Evolutionary conservation across 2,113 vertebrate genomes (phyloP).

Genomic region (Pycnonotus jocosus): DNA sequence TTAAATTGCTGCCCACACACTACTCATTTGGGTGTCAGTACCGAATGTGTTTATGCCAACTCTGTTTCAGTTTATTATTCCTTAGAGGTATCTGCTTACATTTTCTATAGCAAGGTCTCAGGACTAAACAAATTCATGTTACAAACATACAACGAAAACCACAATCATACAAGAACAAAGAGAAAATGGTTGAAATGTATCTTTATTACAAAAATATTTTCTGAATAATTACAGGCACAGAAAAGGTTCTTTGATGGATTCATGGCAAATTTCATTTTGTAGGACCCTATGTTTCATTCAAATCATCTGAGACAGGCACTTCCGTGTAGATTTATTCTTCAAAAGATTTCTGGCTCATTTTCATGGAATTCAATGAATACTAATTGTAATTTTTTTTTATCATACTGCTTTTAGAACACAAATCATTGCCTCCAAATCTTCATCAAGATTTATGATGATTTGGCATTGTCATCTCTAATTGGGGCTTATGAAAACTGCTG

Average conservation of each 20-base stretch:
- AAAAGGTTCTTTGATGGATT: neutral
- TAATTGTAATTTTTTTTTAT: neutral
- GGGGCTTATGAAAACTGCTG: neutral
- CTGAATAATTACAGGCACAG: neutral
- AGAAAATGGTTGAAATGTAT: neutral
- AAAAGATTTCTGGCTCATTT: neutral
- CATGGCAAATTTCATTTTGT: neutral
- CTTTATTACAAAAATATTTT: neutral
- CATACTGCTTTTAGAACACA: neutral
- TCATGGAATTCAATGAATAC: neutral
- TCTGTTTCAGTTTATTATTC: conserved; percentile 42
- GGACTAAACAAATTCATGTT: neutral
- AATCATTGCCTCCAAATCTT: neutral
- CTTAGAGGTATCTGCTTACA: neutral
- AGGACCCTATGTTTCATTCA: neutral
- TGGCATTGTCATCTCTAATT: neutral
- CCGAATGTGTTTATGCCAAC: conserved; percentile 40
- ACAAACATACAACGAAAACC: neutral
- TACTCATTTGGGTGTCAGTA: conserved; percentile 34
- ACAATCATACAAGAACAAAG: neutral
- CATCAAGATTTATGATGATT: neutral
- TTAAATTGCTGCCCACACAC: conserved; percentile 53
- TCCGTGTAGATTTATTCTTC: neutral
- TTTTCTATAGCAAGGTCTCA: neutral
- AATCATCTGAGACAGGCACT: neutral